Evolutionary conservation across 2,888 invertebrate genomes (phyloP).

Genomic region (Carpatolechia fugitivella): DNA sequence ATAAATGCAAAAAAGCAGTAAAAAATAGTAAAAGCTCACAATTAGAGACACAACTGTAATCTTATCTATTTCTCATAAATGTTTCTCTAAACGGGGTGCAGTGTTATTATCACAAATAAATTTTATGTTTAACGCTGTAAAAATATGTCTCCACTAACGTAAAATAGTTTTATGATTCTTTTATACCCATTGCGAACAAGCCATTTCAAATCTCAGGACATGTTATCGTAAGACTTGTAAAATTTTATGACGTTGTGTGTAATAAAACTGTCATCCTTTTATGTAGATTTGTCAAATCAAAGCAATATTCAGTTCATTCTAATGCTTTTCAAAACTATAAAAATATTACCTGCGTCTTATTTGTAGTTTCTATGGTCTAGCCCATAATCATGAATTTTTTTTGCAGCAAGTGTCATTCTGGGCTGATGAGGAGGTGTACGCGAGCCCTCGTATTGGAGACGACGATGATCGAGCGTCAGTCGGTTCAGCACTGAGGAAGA

Average conservation of each 20-base stretch:
- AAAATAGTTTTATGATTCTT: conserved; percentile 47
- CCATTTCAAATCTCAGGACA: not conserved
- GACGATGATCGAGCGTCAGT: conserved; percentile 87
- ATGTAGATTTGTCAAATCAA: no score
- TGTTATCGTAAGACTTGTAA: not conserved
- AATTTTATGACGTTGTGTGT: not conserved
- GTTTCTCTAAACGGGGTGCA: conserved; percentile 2
- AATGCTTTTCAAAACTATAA: no score
- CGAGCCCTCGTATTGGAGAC: conserved; percentile 81
- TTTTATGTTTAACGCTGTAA: conserved; percentile 25
- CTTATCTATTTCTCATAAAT: conserved; percentile 8
- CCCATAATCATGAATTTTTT: no score
- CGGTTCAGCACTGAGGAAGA: conserved; percentile 89
- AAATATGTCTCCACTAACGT: conserved; percentile 49
- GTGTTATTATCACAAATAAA: not conserved
- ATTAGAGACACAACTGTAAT: conserved; percentile 5
- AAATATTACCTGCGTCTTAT: no score
- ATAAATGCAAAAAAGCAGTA: conserved; percentile 1
- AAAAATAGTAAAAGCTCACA: conserved; percentile 3
- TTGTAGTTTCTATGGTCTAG: no score
- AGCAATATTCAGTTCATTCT: no score
- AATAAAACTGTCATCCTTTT: not conserved
- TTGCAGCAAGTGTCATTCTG: conserved; percentile 88
- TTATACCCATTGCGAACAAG: not conserved
- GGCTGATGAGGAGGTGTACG: conserved; percentile 87